Conservation (phyloP, 2,888 invertebrate species). For the Mimumesa dahlbomi region DNA sequence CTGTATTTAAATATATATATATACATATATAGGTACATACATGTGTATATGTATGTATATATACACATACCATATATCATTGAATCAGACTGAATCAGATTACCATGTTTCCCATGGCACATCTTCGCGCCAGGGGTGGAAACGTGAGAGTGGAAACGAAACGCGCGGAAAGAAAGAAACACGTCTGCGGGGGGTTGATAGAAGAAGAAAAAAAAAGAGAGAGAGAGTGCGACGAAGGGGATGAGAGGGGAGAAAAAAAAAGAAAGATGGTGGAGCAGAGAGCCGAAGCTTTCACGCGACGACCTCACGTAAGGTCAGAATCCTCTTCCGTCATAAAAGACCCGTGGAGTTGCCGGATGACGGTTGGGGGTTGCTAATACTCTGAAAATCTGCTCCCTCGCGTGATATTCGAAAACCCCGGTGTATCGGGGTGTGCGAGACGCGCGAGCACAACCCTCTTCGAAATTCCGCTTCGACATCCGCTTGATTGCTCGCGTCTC, state of each 20-base stretch:
- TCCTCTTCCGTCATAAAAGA: conserved; percentile 32
- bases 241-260: neutral
- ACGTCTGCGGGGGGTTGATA: too few relatives aligned
- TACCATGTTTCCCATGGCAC: conserved; percentile 3
- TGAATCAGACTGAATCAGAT: conserved; percentile 15
- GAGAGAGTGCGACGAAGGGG: conserved; percentile 1
- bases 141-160: conserved; percentile 4
- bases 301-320: conserved; percentile 34
- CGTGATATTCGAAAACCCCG: conserved; percentile 37
- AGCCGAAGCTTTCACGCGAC: conserved; percentile 25
- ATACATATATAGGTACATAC: too few relatives aligned
- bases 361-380: conserved; percentile 52
- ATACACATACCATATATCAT: neutral
- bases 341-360: conserved; percentile 35
- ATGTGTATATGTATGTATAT: too few relatives aligned
- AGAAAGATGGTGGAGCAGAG: conserved; percentile 15
- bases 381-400: conserved; percentile 45
- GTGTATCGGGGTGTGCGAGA: conserved; percentile 12
- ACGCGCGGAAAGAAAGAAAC: neutral
- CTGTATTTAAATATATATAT: too few relatives aligned
- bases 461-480: conserved; percentile 49
- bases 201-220: conserved; percentile 10
- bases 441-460: conserved; percentile 22
- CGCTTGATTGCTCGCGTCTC: conserved; percentile 55
- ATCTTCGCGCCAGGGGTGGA: conserved; percentile 17